Evolutionary conservation across 2,888 invertebrate genomes (phyloP), one percentile per base, ranked within the genome.

Genomic region (Callosobruchus maculatus): DNA sequence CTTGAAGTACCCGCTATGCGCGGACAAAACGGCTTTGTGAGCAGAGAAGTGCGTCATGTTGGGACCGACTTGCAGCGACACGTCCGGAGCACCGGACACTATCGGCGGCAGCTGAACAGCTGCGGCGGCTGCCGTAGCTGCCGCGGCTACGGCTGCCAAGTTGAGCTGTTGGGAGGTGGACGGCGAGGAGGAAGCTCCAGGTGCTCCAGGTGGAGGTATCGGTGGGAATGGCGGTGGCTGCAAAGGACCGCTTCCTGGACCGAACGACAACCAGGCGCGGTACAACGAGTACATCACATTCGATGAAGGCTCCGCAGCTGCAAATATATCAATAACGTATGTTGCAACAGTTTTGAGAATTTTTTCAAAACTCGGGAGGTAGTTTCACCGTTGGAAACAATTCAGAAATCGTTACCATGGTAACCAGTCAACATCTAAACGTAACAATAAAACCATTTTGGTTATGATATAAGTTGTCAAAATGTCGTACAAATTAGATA

Each of bases 1-100:
- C 78, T 93, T 91, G 82, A 94, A 88, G 83, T 92, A 93, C 26
- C 93, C 93, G 82, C 93, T 93, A 84, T 93, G 92, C 72, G 91
- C 89, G 31, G 91, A 90, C 31, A 94, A 84, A 18, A 93, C 89
- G 30, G 89, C 87, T 69, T 90, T 90, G 80, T 93, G 93, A 0
- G 93, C 93, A 22, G 92, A 90, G 84, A 93, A 93, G 75, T 92
- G 91, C 13, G 91, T 90, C 78, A 90, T 88, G 26, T 88, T 89
- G 13, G 90, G 89, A 0, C 92, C 93, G 20, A 92, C 92, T 82
- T 91, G 90, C 0, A 93, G 86, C 31, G 91, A 85, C 21, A 92
- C 91, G 82, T 93, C 93, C 0, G 92, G 92, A 0, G 71, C 74
- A 5, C 81, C 81, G 30, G 81, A 81, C n/a, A 77, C 74, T 72